Conservation (phyloP, 2,888 invertebrate genomes). For the Eupeodes luniger region DNA sequence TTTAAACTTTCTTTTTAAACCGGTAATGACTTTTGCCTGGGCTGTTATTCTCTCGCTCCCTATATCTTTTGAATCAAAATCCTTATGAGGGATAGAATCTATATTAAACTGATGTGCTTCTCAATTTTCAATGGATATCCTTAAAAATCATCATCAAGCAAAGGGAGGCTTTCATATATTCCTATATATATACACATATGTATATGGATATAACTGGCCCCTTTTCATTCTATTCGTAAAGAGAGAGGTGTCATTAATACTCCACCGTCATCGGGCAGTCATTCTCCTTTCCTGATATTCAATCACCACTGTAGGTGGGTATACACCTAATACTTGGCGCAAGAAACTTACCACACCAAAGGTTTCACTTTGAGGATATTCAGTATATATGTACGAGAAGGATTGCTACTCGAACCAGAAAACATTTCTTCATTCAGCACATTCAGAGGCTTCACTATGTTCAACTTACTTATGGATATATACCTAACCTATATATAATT, state of each 20-base stretch:
- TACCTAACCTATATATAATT: neutral
- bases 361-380: constrained; percentile 52
- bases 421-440: constrained; percentile 72
- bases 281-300: constrained; percentile 30
- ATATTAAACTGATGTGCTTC: neutral
- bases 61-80: constrained; percentile 41
- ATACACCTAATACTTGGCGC: constrained; percentile 44
- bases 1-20: constrained; percentile 46
- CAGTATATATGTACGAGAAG: constrained; percentile 41
- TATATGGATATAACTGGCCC: neutral
- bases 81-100: constrained; percentile 35
- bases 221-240: neutral
- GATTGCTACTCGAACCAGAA: constrained; percentile 67
- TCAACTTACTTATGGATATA: constrained; percentile 40
- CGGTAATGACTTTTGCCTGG: constrained; percentile 53
- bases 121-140: constrained; percentile 30
- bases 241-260: constrained; percentile 60
- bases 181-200: neutral
- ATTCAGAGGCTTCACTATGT: constrained; percentile 66
- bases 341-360: constrained; percentile 56
- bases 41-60: neutral
- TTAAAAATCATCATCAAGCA: constrained; percentile 32
- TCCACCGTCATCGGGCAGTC: constrained; percentile 41
- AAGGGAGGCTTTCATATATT: constrained; percentile 26
- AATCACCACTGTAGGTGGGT: constrained; percentile 18